Percentiles rank a stretch among this genome's conserved stretches.
These are phyloP conservation scores for Myrmecophaga tridactyla DNA, from an alignment of 2,113 vertebrate genomes.

Conservation along the genomic window DNA sequence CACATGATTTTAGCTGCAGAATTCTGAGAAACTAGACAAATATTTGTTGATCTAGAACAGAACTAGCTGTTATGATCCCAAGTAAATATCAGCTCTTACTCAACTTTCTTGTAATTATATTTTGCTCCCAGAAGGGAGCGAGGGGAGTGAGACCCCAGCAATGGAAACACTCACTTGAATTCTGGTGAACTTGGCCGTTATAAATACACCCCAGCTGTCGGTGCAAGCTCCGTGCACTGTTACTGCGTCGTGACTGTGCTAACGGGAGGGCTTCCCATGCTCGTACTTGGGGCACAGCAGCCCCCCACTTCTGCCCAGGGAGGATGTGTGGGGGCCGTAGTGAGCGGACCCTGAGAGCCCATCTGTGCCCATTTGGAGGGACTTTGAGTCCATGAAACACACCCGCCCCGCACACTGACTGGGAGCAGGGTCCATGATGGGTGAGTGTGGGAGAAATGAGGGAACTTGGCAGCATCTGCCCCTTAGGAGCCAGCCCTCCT, in stretches of 20 bases:
- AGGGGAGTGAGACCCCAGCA: background rate
- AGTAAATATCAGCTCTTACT: background rate
- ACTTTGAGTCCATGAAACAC: background rate
- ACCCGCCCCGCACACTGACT: background rate
- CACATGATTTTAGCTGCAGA: background rate
- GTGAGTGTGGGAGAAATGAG: background rate
- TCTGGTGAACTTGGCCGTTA: background rate
- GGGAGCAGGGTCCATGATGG: background rate
- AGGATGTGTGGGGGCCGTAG: background rate
- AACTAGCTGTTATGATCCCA: background rate
- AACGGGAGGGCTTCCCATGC: background rate
- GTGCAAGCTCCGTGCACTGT: background rate
- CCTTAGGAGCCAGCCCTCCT: background rate
- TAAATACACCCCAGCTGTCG: fast-evolving
- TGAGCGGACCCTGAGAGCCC: background rate
- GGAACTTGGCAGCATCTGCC: background rate
- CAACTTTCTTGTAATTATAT: background rate
- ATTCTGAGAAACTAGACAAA: background rate
- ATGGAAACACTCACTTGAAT: background rate
- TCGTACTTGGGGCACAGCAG: background rate
- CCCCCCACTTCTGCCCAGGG: background rate
- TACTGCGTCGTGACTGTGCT: background rate
- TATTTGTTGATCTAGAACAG: background rate
- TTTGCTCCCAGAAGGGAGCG: background rate
- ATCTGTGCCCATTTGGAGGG: background rate